A percentile compares a stretch with the other conserved stretches of the same genome.
Evolutionary conservation across 1,140 invertebrate species (phyloP).

Genomic region (Drosophila melanica): DNA sequence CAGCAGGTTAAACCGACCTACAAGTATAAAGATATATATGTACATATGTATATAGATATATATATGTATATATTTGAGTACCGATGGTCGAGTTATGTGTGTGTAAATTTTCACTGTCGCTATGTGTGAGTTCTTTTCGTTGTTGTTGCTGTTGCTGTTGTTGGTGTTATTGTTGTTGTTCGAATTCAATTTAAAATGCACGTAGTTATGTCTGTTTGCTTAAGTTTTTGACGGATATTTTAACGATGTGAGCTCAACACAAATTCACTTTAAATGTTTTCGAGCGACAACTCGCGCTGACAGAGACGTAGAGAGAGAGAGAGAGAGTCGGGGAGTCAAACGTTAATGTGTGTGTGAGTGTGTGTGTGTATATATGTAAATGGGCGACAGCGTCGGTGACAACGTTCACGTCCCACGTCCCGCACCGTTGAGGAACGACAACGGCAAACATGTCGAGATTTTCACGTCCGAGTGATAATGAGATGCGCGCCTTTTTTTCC

Average conservation of each 20-base stretch:
- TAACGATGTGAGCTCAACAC: slow-evolving; percentile 84
- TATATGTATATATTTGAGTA: slow-evolving; percentile 44
- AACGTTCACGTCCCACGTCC: slow-evolving; percentile 56
- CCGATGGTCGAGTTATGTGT: slow-evolving; percentile 13
- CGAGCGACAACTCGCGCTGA: slow-evolving; percentile 42
- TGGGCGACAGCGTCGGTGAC: slow-evolving; percentile 57
- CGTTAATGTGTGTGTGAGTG: slow-evolving; percentile 5
- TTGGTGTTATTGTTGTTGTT: slow-evolving; percentile 63
- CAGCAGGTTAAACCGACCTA: slow-evolving; percentile 57
- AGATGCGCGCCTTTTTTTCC: slow-evolving; percentile 81
- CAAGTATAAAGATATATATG: slow-evolving; percentile 52
- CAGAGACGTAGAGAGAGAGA: slow-evolving; percentile 8
- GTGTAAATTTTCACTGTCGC: slow-evolving; percentile 78
- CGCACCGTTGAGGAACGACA: slow-evolving; percentile 69
- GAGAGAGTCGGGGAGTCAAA: slow-evolving; percentile 6
- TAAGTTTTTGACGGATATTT: slow-evolving; percentile 83
- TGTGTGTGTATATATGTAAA: slow-evolving; percentile 31
- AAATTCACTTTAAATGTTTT: slow-evolving; percentile 83
- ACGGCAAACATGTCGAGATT: slow-evolving; percentile 81
- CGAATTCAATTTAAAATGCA: slow-evolving; percentile 83
- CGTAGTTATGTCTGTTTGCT: slow-evolving; percentile 83
- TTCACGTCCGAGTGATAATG: slow-evolving; percentile 84
- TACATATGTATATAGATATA: slow-evolving; percentile 12
- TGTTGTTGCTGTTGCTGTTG: slow-evolving; percentile 49
- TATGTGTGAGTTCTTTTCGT: slow-evolving; percentile 59